phyloP scores from a whole-genome alignment of 1,140 invertebrate genomes.

The Bombus waltoni region DNA sequence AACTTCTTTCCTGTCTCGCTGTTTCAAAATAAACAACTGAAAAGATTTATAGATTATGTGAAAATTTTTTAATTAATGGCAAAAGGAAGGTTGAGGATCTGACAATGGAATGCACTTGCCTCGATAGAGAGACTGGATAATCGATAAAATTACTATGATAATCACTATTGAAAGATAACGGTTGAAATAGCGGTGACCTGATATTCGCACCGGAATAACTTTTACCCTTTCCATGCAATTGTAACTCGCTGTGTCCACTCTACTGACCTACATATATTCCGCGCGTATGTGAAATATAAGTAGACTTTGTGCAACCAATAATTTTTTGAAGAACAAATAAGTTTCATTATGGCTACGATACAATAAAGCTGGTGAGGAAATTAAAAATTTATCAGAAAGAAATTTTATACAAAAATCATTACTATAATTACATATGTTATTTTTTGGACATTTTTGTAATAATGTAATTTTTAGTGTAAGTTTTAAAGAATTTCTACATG shows the following conservation, averaged over 20 bases:
- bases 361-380: too few relatives aligned
- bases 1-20: neutral
- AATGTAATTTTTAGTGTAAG: too few relatives aligned
- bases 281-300: slow-evolving; percentile 25
- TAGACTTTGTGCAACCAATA: too few relatives aligned
- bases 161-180: slow-evolving; percentile 58
- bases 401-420: too few relatives aligned
- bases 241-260: slow-evolving; percentile 57
- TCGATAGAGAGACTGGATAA: slow-evolving; percentile 12
- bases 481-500: too few relatives aligned
- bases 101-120: slow-evolving; percentile 26
- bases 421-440: too few relatives aligned
- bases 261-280: slow-evolving; percentile 60
- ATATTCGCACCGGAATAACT: slow-evolving; percentile 68
- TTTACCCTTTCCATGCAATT: slow-evolving; percentile 67
- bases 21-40: neutral
- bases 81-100: too few relatives aligned
- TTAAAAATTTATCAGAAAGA: too few relatives aligned
- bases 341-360: too few relatives aligned
- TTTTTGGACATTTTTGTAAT: too few relatives aligned
- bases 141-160: slow-evolving; percentile 39
- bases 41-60: neutral
- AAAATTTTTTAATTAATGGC: neutral
- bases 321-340: neutral
- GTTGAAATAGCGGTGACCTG: slow-evolving; percentile 63